Evolutionary conservation across 30 jellyfish, hydroid and myxozoan species (phyloP).

Genomic region (Aurelia coerulea): DNA sequence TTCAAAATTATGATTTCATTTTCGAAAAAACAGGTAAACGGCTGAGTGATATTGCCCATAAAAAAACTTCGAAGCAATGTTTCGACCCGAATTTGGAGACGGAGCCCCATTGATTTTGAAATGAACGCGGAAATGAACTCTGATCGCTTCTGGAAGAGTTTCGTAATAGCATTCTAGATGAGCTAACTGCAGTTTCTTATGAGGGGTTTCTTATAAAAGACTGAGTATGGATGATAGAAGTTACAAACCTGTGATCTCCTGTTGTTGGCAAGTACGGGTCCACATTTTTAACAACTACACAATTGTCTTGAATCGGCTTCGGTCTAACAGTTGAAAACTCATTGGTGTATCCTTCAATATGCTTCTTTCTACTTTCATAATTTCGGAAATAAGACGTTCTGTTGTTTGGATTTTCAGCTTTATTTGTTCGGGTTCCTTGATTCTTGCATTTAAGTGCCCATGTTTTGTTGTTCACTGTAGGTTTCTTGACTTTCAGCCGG

Average conservation of each 20-base stretch:
- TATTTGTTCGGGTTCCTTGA: background rate
- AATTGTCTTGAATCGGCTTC: background rate
- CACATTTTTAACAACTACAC: background rate
- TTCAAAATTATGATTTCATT: too few relatives aligned
- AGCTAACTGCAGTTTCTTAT: too few relatives aligned
- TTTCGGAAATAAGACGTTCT: slow-evolving; percentile 20
- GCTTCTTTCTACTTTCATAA: slow-evolving; percentile 28
- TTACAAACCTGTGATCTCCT: slow-evolving; percentile 35
- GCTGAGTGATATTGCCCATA: too few relatives aligned
- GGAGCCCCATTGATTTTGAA: too few relatives aligned
- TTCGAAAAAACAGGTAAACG: too few relatives aligned
- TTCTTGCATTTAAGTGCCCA: background rate
- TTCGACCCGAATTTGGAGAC: too few relatives aligned
- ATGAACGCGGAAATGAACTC: too few relatives aligned
- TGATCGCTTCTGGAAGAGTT: too few relatives aligned
- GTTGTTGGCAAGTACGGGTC: slow-evolving; percentile 58
- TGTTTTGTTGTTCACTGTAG: background rate
- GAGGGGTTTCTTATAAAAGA: too few relatives aligned
- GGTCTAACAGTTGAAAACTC: slow-evolving; percentile 33
- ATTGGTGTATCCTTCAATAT: slow-evolving; percentile 35
- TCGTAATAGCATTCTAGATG: too few relatives aligned
- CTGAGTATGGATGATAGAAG: too few relatives aligned
- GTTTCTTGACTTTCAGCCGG: slow-evolving; percentile 28
- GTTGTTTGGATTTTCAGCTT: background rate
- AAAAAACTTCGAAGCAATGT: too few relatives aligned